Evolutionary conservation across 2,888 invertebrate genomes (phyloP).

Genomic region (Rotaria macrura): DNA sequence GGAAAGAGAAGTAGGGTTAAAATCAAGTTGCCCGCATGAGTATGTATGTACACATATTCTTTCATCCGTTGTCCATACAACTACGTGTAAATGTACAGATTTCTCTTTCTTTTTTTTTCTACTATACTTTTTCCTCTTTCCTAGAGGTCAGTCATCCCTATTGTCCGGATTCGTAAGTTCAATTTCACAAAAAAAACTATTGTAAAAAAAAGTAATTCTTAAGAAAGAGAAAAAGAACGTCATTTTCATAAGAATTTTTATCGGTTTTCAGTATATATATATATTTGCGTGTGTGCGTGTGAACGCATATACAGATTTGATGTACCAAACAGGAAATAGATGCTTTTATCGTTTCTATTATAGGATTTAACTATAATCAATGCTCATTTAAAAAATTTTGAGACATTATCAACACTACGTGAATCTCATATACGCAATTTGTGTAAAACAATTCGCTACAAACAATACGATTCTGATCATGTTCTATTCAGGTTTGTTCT

Average conservation of each 20-base stretch:
- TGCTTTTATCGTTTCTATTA: background rate
- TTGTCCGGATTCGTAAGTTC: background rate
- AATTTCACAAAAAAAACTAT: background rate
- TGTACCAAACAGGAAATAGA: background rate
- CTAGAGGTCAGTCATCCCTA: background rate
- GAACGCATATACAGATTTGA: background rate
- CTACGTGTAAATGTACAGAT: background rate
- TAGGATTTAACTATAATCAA: conserved; percentile 65
- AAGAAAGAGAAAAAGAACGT: background rate
- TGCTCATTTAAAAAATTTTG: conserved; percentile 62
- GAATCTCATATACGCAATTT: conserved; percentile 62
- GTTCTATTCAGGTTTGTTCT: conserved; percentile 62
- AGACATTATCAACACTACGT: conserved; percentile 60
- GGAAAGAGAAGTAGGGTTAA: background rate
- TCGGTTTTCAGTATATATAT: too few relatives aligned
- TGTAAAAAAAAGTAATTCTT: background rate
- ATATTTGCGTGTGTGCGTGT: too few relatives aligned
- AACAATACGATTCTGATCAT: conserved; percentile 65
- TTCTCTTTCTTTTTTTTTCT: background rate
- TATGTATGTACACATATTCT: background rate
- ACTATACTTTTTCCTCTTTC: background rate
- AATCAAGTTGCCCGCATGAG: conserved; percentile 7
- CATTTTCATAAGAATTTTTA: background rate
- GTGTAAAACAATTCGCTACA: conserved; percentile 64
- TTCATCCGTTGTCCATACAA: conserved; percentile 8